Percentiles rank a stretch among this genome's conserved stretches.
These are phyloP conservation scores for Cranoglanis bouderius DNA, from an alignment of 2,113 vertebrate genomes.

Conservation along the genomic window DNA sequence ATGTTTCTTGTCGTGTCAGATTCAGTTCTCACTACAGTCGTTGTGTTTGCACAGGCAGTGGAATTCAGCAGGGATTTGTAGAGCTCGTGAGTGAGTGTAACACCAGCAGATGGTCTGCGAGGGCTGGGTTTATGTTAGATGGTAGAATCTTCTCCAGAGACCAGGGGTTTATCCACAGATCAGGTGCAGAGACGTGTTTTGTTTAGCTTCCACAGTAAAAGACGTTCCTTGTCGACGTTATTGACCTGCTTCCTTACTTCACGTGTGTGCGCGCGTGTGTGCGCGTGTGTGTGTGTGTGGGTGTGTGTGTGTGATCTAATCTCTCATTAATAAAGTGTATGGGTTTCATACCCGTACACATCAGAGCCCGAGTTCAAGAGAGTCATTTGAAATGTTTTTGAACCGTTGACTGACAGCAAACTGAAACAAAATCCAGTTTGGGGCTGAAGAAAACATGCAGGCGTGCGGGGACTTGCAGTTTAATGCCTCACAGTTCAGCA, in stretches of 20 bases:
- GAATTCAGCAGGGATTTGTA: neutral
- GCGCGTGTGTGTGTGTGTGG: too few relatives aligned
- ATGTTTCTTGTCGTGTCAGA: neutral
- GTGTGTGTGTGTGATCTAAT: neutral
- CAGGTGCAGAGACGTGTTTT: neutral
- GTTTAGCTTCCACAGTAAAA: neutral
- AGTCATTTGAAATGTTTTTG: too few relatives aligned
- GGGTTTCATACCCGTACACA: too few relatives aligned
- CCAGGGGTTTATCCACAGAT: neutral
- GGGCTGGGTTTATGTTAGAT: neutral
- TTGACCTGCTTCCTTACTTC: too few relatives aligned
- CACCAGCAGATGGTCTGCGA: constrained; percentile 6
- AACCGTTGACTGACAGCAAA: neutral
- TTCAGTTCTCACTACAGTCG: neutral
- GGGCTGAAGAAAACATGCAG: too few relatives aligned
- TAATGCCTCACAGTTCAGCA: too few relatives aligned
- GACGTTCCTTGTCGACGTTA: neutral
- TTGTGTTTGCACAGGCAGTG: neutral
- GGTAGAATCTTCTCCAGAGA: neutral
- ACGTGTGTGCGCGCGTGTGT: too few relatives aligned
- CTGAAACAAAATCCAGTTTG: too few relatives aligned
- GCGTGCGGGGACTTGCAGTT: too few relatives aligned
- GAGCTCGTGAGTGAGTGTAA: neutral
- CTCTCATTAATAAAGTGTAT: too few relatives aligned
- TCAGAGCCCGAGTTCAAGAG: too few relatives aligned